Conservation (phyloP, 2,888 invertebrate species). For the Erebia palarica region DNA sequence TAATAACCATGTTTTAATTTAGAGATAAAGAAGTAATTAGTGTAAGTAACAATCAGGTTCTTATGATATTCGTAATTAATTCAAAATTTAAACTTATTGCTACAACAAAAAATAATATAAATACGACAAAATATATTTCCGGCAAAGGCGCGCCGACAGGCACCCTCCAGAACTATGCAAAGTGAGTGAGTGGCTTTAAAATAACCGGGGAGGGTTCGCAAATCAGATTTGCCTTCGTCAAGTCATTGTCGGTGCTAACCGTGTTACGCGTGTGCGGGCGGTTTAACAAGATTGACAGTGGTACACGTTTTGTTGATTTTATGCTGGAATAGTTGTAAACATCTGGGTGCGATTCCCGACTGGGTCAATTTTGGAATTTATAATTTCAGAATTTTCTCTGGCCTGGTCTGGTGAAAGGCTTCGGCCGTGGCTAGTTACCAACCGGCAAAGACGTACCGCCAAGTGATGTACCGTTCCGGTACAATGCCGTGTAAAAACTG, state of each 20-base stretch:
- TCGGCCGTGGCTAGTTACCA: no score
- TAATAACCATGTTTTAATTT: no score
- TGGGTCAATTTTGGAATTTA: no score
- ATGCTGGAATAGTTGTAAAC: constrained; percentile 10
- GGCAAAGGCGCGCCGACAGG: constrained; percentile 20
- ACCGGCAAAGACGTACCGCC: no score
- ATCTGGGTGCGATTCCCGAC: neutral
- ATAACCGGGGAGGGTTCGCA: constrained; percentile 75
- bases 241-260: constrained; percentile 76
- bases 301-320: constrained; percentile 25
- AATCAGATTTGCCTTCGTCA: constrained; percentile 81
- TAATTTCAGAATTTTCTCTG: no score
- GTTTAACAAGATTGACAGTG: constrained; percentile 32
- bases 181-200: constrained; percentile 77
- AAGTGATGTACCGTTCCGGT: no score
- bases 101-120: neutral
- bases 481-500: no score
- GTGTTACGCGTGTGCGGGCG: constrained; percentile 63
- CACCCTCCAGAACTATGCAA: constrained; percentile 64
- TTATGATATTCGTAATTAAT: neutral
- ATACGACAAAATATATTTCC: constrained; percentile 14
- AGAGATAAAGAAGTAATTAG: no score
- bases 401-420: no score
- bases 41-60: no score
- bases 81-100: neutral